Conservation (phyloP, 2,113 vertebrate genomes). For the Orcinus orca region DNA sequence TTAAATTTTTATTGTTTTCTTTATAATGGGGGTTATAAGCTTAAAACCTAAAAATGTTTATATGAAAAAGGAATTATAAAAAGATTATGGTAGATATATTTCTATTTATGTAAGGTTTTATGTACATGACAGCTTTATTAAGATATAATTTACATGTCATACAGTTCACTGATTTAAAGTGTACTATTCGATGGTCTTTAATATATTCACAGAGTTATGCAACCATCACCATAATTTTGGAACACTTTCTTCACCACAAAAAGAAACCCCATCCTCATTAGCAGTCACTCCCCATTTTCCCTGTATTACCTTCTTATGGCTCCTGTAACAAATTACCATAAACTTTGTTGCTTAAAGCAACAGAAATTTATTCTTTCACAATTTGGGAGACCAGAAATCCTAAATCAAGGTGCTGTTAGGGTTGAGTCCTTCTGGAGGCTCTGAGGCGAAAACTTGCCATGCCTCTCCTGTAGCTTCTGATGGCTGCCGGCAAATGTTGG, state of each 20-base stretch:
- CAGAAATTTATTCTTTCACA: not conserved
- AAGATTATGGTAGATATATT: not conserved
- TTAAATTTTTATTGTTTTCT: constrained; percentile 49
- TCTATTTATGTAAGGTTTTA: not conserved
- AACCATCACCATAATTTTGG: not conserved
- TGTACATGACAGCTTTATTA: not conserved
- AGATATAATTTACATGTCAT: not conserved
- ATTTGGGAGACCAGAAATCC: not conserved
- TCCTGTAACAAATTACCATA: not conserved
- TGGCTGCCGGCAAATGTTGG: not conserved
- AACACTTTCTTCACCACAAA: not conserved
- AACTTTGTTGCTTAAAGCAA: not conserved
- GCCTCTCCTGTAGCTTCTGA: not conserved
- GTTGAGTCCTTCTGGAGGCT: not conserved
- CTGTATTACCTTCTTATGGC: not conserved
- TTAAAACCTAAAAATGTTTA: constrained; percentile 43
- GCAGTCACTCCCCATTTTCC: not conserved
- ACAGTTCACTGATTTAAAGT: constrained; percentile 10
- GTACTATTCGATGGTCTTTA: constrained; percentile 4
- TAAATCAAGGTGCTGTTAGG: not conserved
- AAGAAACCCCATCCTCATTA: not conserved
- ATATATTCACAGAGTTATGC: not conserved
- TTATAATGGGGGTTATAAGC: not conserved
- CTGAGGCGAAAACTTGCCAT: not conserved
- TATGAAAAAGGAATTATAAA: constrained; percentile 39